A percentile compares a stretch with the other conserved stretches of the same genome.
phyloP scores from a whole-genome alignment of 2,888 invertebrate species.

The Tuberolachnus salignus region DNA sequence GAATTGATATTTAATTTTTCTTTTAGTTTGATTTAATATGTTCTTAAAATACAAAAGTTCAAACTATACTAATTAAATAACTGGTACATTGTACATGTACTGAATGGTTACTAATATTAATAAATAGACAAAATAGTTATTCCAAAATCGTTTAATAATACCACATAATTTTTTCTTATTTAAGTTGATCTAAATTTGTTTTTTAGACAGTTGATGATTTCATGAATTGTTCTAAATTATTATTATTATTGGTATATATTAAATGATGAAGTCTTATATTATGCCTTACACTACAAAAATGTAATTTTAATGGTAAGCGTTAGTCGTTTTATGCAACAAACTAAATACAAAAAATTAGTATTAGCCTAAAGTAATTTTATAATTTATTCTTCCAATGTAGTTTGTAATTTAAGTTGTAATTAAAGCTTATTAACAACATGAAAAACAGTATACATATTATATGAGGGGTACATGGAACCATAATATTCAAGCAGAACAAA shows the following conservation, averaged over 20 bases:
- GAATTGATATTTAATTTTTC: not conserved
- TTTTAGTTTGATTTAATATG: constrained; percentile 17
- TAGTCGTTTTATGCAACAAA: constrained; percentile 43
- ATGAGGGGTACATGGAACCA: constrained; percentile 51
- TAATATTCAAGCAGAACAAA: constrained; percentile 9
- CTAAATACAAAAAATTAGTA: constrained; percentile 4
- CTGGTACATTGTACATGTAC: too few species aligned
- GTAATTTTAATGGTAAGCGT: constrained; percentile 45
- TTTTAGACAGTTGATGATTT: constrained; percentile 10
- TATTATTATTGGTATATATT: constrained; percentile 10
- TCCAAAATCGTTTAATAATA: constrained; percentile 4
- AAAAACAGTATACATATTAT: constrained; percentile 54
- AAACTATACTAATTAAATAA: not conserved
- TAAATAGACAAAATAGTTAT: constrained; percentile 12
- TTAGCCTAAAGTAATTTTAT: constrained; percentile 27
- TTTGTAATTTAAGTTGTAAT: constrained; percentile 45
- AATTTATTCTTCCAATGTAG: constrained; percentile 10
- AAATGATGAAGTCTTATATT: not conserved
- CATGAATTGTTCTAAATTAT: not conserved
- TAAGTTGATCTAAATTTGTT: too few species aligned
- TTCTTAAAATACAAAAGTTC: not conserved
- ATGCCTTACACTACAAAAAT: not conserved
- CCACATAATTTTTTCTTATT: not conserved
- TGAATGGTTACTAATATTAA: not conserved
- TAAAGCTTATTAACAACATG: constrained; percentile 51